Evolutionary conservation across 1,140 invertebrate species (phyloP).

Genomic region (Tigriopus japonicus): DNA sequence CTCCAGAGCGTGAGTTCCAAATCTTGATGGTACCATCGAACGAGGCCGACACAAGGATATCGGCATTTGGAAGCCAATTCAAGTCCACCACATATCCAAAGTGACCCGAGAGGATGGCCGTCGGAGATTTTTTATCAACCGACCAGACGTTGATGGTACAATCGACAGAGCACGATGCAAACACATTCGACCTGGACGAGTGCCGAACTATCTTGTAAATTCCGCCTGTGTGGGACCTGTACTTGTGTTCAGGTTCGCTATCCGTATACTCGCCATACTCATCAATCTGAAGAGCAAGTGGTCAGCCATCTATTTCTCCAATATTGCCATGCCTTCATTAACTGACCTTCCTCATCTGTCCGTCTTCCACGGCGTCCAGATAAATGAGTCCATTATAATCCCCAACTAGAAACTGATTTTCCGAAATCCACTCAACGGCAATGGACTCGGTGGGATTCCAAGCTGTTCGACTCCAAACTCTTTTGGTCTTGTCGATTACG

Average conservation of each 20-base stretch:
- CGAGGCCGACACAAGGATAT: not conserved
- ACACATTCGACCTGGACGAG: not conserved
- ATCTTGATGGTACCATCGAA: not conserved
- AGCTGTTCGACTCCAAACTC: too few species aligned
- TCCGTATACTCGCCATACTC: not conserved
- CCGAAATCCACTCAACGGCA: too few species aligned
- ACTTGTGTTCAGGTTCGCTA: not conserved
- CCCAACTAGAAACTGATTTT: too few species aligned
- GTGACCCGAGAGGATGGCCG: not conserved
- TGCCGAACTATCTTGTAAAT: not conserved
- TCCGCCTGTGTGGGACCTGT: not conserved
- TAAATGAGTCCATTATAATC: too few species aligned
- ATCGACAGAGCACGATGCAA: not conserved
- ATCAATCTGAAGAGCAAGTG: not conserved
- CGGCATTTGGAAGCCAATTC: not conserved
- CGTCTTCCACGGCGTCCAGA: too few species aligned
- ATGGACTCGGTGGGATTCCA: too few species aligned
- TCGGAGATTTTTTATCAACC: not conserved
- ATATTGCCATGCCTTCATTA: too few species aligned
- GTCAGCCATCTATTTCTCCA: too few species aligned
- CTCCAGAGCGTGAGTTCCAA: not conserved
- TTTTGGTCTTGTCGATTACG: too few species aligned
- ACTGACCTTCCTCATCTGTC: too few species aligned
- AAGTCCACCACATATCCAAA: not conserved
- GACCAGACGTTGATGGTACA: not conserved